A percentile compares a stretch with the other conserved stretches of the same genome.
These are phyloP conservation scores for Oikopleura vanhoeffeni DNA, from an alignment of 23 tunicate genomes.

Conservation along the genomic window DNA sequence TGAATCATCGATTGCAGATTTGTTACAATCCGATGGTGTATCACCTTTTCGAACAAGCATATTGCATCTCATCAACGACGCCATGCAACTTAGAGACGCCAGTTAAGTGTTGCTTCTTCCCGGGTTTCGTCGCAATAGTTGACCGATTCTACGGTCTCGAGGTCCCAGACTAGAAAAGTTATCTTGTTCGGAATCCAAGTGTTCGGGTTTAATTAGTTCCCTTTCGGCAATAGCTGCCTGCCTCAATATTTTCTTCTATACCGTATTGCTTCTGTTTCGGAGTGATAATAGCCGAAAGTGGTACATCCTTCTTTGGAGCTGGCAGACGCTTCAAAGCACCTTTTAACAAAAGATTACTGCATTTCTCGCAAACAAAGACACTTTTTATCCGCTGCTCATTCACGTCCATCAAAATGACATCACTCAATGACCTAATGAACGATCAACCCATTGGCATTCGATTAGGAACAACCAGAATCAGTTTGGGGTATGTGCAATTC, in stretches of 20 bases:
- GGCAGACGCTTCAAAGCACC: too few relatives aligned
- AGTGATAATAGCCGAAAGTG: neutral
- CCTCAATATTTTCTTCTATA: neutral
- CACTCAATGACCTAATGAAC: too few relatives aligned
- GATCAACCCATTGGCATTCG: too few relatives aligned
- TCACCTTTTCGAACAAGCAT: neutral
- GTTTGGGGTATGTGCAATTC: too few relatives aligned
- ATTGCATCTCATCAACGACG: neutral
- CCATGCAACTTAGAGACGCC: neutral
- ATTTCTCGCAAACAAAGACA: too few relatives aligned
- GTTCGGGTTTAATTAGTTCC: neutral
- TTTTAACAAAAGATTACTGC: too few relatives aligned
- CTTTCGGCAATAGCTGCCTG: neutral
- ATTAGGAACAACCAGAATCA: too few relatives aligned
- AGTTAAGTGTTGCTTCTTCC: neutral
- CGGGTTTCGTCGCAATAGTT: neutral
- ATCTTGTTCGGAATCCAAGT: neutral
- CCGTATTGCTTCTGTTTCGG: neutral
- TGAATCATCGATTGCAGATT: neutral
- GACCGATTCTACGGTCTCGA: neutral
- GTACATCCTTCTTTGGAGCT: too few relatives aligned
- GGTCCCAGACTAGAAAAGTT: neutral
- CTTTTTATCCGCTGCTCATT: too few relatives aligned
- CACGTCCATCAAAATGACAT: too few relatives aligned
- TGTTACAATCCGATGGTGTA: neutral